Base-by-base conservation (phyloP, 2,113 vertebrate genomes). In the Nanorana parkeri region DNA sequence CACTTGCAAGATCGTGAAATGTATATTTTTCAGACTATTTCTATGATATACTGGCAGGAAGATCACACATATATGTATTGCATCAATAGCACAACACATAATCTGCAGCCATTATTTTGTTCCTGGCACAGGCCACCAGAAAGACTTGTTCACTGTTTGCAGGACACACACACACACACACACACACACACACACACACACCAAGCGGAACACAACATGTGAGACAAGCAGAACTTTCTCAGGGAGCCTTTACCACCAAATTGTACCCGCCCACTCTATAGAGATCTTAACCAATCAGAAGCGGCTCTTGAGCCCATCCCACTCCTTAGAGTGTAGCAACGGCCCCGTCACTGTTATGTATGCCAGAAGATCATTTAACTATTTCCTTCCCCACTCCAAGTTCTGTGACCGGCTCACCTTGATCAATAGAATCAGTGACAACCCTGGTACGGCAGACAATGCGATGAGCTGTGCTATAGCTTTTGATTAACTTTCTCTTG, bases 301-400 rank as follows among this genome's bases (percentile, higher is more conserved):
- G 28, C 56, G 11, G 0, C 1, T 67, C 47, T 29, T 26, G 47
- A n/a, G 51, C 61, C 80, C 69, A 82, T 67, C 80, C 71, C 71
- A 75, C 36, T 63, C 71, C 29, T 67, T 16, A 0, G n/a, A 81
- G 47, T 6, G 26, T n/a, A 78, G 26, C 32, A 80, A 24, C 19
- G 51, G 68, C 8, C 29, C 1, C 13, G 36, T 72, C 52, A 28
- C 21, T 69, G 29, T 51, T 63, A 7, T 63, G 28, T 21, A 64
- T n/a, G 36, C 79, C 79, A 73, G 55, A 65, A 72, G 56, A 23
- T 24, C 21, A 21, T n/a, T 65, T 73, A 74, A 74, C 79, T 11
- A n/a, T 21, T 65, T 65, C 36, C 17, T 17, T 13, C 3, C 29
- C 68, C 20, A 11, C 64, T n/a, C 7, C 11, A 36, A 21, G 17